Evolutionary conservation across 2,888 invertebrate genomes (phyloP).

Genomic region (Byasa hedistus): DNA sequence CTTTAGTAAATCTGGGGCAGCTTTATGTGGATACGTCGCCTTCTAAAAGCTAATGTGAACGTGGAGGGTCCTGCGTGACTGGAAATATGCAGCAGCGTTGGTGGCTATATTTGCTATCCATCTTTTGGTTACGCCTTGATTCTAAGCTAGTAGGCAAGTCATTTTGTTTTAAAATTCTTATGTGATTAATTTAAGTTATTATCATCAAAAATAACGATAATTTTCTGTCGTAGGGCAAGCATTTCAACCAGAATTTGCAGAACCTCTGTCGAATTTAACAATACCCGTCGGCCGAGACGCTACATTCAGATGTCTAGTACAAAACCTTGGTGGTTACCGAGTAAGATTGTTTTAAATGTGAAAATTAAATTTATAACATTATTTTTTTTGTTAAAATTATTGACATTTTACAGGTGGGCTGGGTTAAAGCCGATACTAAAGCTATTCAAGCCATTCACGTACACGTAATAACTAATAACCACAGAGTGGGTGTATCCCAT

Average conservation of each 20-base stretch:
- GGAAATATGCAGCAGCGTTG: conserved; percentile 68
- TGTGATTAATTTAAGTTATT: conserved; percentile 3
- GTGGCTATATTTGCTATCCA: conserved; percentile 62
- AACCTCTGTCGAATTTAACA: conserved; percentile 90
- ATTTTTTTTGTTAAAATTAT: background rate
- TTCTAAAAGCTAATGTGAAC: conserved; percentile 34
- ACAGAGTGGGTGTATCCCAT: conserved; percentile 90
- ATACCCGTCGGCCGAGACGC: conserved; percentile 92
- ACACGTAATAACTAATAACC: conserved; percentile 95
- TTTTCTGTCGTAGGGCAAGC: conserved; percentile 78
- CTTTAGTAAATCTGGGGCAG: conserved; percentile 45
- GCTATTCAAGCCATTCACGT: conserved; percentile 96
- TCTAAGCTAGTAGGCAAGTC: conserved; percentile 67
- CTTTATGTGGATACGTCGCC: conserved; percentile 42
- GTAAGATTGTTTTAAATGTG: conserved; percentile 74
- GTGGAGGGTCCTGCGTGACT: conserved; percentile 30
- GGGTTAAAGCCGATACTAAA: conserved; percentile 96
- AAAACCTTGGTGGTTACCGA: conserved; percentile 92
- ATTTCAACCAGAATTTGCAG: conserved; percentile 91
- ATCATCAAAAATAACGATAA: too few species aligned
- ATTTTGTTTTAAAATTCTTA: background rate
- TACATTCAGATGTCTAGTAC: conserved; percentile 91
- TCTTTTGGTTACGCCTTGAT: conserved; percentile 69
- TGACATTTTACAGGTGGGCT: conserved; percentile 86
- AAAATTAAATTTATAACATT: background rate